These are phyloP conservation scores for Polyploca ridens DNA, from an alignment of 2,888 invertebrate species.

Conservation along the genomic window DNA sequence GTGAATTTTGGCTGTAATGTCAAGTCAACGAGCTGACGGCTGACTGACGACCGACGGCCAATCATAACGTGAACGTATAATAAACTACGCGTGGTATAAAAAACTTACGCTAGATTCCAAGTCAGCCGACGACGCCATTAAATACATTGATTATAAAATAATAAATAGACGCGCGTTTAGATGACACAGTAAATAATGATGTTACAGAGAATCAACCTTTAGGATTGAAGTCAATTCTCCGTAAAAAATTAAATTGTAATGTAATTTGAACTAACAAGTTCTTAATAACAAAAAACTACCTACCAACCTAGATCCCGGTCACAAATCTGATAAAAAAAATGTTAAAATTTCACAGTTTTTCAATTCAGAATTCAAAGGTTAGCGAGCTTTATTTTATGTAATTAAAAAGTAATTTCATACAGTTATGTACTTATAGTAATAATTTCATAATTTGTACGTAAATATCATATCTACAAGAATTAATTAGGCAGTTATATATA, in stretches of 20 bases:
- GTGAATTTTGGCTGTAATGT: slow-evolving; percentile 61
- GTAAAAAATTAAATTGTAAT: not conserved
- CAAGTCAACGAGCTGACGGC: slow-evolving; percentile 40
- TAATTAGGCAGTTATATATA: too few species aligned
- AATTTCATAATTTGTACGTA: too few species aligned
- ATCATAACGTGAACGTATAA: slow-evolving; percentile 30
- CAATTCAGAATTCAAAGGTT: too few species aligned
- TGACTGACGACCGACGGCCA: slow-evolving; percentile 33
- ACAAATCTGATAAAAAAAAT: too few species aligned
- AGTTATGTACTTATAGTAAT: too few species aligned
- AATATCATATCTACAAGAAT: too few species aligned
- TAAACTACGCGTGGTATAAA: not conserved
- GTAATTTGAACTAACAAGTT: too few species aligned
- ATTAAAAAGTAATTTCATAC: too few species aligned
- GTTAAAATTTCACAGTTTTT: too few species aligned
- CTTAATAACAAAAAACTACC: not conserved
- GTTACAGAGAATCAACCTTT: not conserved
- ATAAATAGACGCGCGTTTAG: not conserved
- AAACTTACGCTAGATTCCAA: slow-evolving; percentile 15
- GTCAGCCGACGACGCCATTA: slow-evolving; percentile 3
- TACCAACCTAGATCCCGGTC: not conserved
- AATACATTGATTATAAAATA: not conserved
- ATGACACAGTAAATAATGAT: not conserved
- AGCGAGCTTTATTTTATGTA: too few species aligned
- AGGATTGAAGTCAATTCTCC: not conserved